phyloP scores from a whole-genome alignment of 2,113 vertebrate genomes.

The Dromiciops gliroides region DNA sequence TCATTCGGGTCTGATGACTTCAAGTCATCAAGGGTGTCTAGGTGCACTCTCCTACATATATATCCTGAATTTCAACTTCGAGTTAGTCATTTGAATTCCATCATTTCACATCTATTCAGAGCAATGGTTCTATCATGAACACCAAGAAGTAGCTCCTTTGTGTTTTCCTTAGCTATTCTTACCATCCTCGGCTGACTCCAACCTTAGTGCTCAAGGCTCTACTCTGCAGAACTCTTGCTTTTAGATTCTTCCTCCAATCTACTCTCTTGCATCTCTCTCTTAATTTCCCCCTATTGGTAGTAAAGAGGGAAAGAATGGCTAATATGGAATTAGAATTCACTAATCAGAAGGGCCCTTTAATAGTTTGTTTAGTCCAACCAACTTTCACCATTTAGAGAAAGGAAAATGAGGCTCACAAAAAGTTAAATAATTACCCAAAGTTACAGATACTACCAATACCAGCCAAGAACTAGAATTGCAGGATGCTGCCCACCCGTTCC shows the following conservation, averaged over 20 bases:
- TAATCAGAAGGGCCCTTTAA: neutral
- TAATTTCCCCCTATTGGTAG: neutral
- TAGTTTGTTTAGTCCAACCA: neutral
- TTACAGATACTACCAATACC: neutral
- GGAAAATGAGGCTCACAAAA: neutral
- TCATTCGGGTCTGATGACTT: neutral
- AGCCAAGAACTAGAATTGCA: neutral
- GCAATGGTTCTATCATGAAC: neutral
- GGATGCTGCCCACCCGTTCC: neutral
- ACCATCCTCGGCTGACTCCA: neutral
- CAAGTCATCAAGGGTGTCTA: neutral
- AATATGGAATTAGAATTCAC: neutral
- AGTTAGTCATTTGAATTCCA: neutral
- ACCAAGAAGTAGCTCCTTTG: no score
- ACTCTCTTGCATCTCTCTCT: neutral
- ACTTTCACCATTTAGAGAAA: neutral
- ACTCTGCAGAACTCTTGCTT: neutral
- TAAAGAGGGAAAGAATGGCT: slow-evolving; percentile 19
- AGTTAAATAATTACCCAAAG: neutral
- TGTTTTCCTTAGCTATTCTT: no score
- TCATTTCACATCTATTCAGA: neutral
- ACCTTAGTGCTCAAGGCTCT: neutral
- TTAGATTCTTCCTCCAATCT: neutral
- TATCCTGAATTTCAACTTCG: neutral
- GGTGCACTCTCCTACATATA: neutral